Conservation (phyloP, 2,888 invertebrate species). For the Clivina fossor region DNA sequence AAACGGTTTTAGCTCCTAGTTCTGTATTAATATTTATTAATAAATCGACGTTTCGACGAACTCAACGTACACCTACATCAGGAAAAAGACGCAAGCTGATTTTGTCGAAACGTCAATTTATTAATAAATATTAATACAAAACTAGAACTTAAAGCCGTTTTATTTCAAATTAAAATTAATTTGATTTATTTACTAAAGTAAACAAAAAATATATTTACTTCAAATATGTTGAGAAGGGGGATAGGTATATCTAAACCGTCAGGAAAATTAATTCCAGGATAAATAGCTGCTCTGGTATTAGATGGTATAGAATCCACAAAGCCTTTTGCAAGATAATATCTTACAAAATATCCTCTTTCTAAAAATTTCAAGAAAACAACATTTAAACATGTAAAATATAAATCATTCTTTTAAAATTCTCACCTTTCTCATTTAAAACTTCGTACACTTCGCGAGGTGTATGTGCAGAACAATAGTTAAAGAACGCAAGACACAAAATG, state of each 20-base stretch:
- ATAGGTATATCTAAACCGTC: conserved; percentile 7
- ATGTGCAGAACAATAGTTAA: too few species aligned
- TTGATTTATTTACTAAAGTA: background rate
- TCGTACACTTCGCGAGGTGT: too few species aligned
- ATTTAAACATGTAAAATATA: too few species aligned
- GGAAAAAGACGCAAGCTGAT: too few species aligned
- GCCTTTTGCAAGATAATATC: conserved; percentile 17
- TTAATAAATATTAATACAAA: background rate
- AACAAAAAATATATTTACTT: background rate
- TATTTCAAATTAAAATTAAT: background rate
- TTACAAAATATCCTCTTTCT: conserved; percentile 15
- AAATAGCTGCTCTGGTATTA: background rate
- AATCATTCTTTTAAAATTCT: too few species aligned
- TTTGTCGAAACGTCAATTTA: background rate
- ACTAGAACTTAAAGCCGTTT: too few species aligned
- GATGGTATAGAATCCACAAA: conserved; percentile 2
- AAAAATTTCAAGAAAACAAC: background rate
- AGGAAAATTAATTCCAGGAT: conserved; percentile 7
- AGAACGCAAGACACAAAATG: too few species aligned
- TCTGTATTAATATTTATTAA: background rate
- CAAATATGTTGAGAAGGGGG: conserved; percentile 2
- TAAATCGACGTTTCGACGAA: too few species aligned
- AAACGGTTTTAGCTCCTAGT: background rate
- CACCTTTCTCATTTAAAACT: too few species aligned
- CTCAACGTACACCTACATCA: too few species aligned